Evolutionary conservation across 2,888 invertebrate species (phyloP), one percentile per base, ranked within the genome.

Genomic region (Phyllotreta striolata): DNA sequence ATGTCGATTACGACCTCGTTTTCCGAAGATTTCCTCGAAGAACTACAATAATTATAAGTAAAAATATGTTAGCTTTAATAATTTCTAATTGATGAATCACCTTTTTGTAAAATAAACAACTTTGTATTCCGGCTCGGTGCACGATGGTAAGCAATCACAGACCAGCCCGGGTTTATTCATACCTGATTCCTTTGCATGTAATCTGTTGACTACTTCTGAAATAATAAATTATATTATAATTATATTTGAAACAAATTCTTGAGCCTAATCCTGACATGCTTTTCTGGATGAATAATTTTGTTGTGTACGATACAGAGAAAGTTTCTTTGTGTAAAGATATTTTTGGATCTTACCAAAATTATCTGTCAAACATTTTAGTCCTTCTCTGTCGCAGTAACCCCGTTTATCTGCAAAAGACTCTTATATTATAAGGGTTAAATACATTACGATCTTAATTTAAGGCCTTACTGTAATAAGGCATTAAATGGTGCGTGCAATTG

Each of bases 401-500:
- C 79, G 72, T 44, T 78, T 76, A 65, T 78, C 86, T 86, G 76
- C 59, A 82, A 82, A 72, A 59, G 66, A 71, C 39, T 37, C 40
- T 59, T 55, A 52, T 1, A 37, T 24, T 35, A 9, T 12, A 9
- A n/a, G 7, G 9, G 4, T 55, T 3, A 9, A 4, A 34, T 0
- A 39, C 13, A 58, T 62, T 35, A 24, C 54, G 9, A 24, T 46
- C 35, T 35, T 6, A 52, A 35, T 40, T 37, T 1, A 8, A 7
- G n/a, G 58, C 72, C 78, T 78, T 79, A 87, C 88, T 83, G 58
- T 85, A 80, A 65, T 79, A 79, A 1, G 88, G 85, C 83, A 87
- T 85, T 55, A 86, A 83, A 74, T 88, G 87, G 75, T 88, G 87
- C 0, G 87, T 86, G 72, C 89, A 89, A 71, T 88, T 87, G 72